Conservation (phyloP, 2,113 vertebrate genomes). For the Upupa epops region DNA sequence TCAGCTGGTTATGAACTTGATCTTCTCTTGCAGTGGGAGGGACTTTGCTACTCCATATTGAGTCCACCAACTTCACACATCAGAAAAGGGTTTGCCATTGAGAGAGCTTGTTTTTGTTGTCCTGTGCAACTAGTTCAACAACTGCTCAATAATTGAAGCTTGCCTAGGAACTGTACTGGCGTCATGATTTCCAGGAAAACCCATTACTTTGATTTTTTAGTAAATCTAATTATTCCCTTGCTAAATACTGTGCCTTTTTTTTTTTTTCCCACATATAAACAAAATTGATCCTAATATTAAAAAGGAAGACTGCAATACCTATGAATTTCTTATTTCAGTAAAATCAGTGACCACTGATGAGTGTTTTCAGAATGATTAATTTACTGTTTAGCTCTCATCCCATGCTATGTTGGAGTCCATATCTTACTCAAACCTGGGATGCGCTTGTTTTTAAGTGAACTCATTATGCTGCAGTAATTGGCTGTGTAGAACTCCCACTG, state of each 20-base stretch:
- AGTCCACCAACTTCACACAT: no score
- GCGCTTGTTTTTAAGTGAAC: fast-evolving
- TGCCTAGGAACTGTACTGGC: neutral
- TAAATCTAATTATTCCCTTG: neutral
- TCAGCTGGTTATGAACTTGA: no score
- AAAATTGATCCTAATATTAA: neutral
- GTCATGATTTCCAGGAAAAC: neutral
- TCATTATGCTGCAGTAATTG: neutral
- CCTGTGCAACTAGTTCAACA: neutral
- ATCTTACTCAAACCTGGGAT: neutral
- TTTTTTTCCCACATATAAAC: neutral
- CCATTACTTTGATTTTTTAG: neutral
- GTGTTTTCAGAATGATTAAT: neutral
- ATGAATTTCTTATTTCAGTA: neutral
- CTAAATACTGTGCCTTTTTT: neutral
- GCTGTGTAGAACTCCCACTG: neutral
- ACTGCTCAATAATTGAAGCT: neutral
- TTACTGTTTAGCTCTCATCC: neutral
- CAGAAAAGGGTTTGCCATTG: no score
- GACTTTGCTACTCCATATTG: no score
- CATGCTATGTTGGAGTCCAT: neutral
- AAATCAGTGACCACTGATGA: neutral
- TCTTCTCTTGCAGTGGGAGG: no score
- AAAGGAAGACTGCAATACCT: neutral
- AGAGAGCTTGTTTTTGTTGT: neutral